A percentile compares a stretch with the other conserved stretches of the same genome.
These are phyloP conservation scores for Bugulina stolonifera DNA, from an alignment of 2,888 invertebrate species.

Conservation along the genomic window DNA sequence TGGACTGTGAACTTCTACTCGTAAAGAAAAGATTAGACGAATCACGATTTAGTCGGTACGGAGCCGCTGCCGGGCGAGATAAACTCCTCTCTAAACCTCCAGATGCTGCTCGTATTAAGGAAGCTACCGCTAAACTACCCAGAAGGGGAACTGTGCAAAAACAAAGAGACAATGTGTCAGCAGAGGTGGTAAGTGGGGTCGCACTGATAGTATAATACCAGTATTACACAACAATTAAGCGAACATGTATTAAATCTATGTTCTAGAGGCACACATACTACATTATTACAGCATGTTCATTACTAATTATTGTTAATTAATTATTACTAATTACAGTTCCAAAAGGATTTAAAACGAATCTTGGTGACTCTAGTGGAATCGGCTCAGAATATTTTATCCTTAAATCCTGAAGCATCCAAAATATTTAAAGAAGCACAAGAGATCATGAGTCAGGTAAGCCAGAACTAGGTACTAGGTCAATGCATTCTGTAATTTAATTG, in stretches of 20 bases:
- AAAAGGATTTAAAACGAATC: constrained; percentile 64
- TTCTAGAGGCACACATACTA: background rate
- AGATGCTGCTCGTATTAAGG: constrained; percentile 11
- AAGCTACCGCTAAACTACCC: background rate
- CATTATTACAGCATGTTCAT: background rate
- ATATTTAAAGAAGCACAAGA: constrained; percentile 52
- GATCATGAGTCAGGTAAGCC: background rate
- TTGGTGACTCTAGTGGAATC: constrained; percentile 63
- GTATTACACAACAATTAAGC: background rate
- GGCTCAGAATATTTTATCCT: constrained; percentile 54
- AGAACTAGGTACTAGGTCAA: too few relatives aligned
- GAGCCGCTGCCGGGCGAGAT: constrained; percentile 3
- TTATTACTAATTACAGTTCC: constrained; percentile 56
- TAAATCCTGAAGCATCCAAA: constrained; percentile 52
- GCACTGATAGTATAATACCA: background rate
- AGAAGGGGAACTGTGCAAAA: constrained; percentile 8
- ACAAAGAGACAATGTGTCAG: background rate
- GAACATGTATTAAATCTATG: background rate
- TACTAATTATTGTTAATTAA: background rate
- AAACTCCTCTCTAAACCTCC: background rate
- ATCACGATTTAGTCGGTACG: constrained; percentile 16
- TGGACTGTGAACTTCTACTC: background rate
- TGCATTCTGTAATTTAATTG: too few relatives aligned
- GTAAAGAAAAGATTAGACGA: constrained; percentile 22
- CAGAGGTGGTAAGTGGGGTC: background rate